phyloP scores from a whole-genome alignment of 2,797 vertebrate species.

The Gymnoscopelus microlampas region DNA sequence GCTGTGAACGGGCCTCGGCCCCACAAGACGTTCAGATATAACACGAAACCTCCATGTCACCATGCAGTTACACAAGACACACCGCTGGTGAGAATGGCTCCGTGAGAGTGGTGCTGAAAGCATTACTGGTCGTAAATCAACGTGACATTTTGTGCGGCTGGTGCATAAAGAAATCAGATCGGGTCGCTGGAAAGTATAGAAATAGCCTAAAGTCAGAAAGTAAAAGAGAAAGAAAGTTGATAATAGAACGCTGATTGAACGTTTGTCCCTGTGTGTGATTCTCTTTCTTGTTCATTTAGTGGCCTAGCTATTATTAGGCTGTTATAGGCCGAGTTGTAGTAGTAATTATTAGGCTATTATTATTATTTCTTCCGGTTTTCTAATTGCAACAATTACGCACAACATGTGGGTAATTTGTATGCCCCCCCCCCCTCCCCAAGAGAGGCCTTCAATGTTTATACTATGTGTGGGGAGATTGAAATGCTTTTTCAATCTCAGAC shows the following conservation, averaged over 20 bases:
- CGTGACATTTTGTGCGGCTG: not conserved
- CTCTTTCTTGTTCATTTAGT: too few species aligned
- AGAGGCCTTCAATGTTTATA: constrained; percentile 1
- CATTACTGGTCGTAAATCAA: not conserved
- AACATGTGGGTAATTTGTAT: not conserved
- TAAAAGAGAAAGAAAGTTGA: not conserved
- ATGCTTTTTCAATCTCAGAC: not conserved
- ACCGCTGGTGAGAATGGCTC: not conserved
- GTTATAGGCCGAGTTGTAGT: too few species aligned
- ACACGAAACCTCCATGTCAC: not conserved
- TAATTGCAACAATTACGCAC: constrained; percentile 1
- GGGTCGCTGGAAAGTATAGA: not conserved
- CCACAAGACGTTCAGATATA: constrained; percentile 52
- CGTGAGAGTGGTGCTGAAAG: not conserved
- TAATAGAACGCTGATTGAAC: too few species aligned
- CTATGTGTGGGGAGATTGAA: not conserved
- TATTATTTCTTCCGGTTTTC: not conserved
- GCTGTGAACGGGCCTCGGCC: constrained; percentile 65
- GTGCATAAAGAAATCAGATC: too few species aligned
- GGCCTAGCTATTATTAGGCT: too few species aligned
- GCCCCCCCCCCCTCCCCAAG: not conserved
- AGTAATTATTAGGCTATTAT: not conserved
- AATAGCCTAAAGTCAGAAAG: not conserved
- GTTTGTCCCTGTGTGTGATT: too few species aligned
- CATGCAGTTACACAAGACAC: not conserved